These are phyloP conservation scores for Achlya flavicornis DNA, from an alignment of 2,888 invertebrate genomes.

Conservation along the genomic window DNA sequence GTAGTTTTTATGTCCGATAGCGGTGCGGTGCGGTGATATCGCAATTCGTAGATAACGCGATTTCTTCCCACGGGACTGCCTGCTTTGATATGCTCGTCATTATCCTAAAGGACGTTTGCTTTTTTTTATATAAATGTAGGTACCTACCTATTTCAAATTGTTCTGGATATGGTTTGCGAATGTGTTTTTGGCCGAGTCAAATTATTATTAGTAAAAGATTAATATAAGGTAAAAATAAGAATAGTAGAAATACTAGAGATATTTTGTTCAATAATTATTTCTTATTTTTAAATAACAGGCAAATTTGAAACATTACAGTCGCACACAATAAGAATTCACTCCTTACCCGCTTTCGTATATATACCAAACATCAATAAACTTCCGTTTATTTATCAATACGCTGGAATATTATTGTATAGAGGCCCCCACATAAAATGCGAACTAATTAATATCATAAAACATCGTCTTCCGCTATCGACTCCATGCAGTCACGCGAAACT, in stretches of 20 bases:
- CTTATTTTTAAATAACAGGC: no score
- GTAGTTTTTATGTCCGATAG: conserved; percentile 57
- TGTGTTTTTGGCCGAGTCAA: no score
- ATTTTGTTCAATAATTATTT: no score
- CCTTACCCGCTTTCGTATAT: not conserved
- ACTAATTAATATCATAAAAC: conserved; percentile 64
- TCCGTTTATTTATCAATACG: conserved; percentile 1
- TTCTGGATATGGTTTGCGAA: not conserved
- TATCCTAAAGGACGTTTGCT: conserved; percentile 10
- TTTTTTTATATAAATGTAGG: not conserved
- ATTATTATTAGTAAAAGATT: no score
- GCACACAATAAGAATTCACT: not conserved
- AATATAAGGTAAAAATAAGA: no score
- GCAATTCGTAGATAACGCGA: conserved; percentile 54
- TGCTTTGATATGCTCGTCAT: conserved; percentile 31
- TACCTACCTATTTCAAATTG: not conserved
- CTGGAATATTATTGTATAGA: not conserved
- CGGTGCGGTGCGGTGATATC: conserved; percentile 55
- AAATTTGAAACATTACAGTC: no score
- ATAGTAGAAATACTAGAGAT: no score
- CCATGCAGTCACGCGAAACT: conserved; percentile 69
- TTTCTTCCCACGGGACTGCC: conserved; percentile 76
- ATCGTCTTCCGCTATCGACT: conserved; percentile 61
- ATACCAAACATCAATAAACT: conserved; percentile 1
- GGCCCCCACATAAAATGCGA: conserved; percentile 28